Evolutionary conservation across 2,888 invertebrate genomes (phyloP), one percentile per base, ranked within the genome.

Genomic region (Leucophenga montana): DNA sequence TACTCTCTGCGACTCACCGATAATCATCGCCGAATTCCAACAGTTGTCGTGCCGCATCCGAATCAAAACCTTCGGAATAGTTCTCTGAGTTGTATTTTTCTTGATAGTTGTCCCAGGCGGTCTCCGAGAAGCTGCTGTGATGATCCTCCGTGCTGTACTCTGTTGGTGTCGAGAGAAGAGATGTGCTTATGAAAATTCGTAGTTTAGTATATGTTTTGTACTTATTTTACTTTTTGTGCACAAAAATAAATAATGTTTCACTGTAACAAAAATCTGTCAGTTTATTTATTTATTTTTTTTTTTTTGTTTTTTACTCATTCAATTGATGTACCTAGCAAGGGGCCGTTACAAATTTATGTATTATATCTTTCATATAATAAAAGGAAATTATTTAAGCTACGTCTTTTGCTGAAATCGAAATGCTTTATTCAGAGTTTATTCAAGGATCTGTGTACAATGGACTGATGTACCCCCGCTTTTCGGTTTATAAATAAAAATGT

Each of bases 71-170:
- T 89, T 97, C 97, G 70, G 96, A 96, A 88, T 96, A 96, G 31
- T 95, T 93, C 87, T 97, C 97, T 53, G 96, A 96, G 88, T 95
- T 93, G 89, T 97, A 97, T 89, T 95, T 96, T 88, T 96, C 96
- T 94, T 96, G 97, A 90, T 97, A 97, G 89, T 95, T 95, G 89
- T 97, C 97, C 97, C 97, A 97, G 62, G 96, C 96, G 82, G 95
- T 95, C 88, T 97, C 97, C 0, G 95, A 96, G 87, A 95, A 93
- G 84, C 95, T 95, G 83, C 93, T 93, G 65, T 88, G 87, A 78
- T 94, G 93, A 85, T 93, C 94, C 85, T 94, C 94, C 0, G 92
- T 92, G 27, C 92, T 92, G 73, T 90, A 90, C 85, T 92, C 93
- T 88, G 69, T 48, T 59, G 27, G 46, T 46, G 3, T 2, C 3